phyloP scores from a whole-genome alignment of 2,113 vertebrate species.

The Spermophilus dauricus region DNA sequence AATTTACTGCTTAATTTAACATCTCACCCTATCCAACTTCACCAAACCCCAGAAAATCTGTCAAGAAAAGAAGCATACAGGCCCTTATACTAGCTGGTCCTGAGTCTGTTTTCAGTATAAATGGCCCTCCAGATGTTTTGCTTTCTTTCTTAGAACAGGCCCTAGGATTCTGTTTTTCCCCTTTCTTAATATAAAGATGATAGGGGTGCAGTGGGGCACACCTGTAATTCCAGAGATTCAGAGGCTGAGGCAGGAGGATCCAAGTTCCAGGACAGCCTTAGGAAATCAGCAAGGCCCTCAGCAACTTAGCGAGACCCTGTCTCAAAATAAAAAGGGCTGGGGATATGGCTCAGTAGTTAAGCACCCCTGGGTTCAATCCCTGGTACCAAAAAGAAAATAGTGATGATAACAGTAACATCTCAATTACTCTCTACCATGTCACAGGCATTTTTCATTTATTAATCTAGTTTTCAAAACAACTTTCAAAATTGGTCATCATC shows the following conservation, averaged over 20 bases:
- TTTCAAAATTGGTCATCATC: not conserved
- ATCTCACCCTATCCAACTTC: not conserved
- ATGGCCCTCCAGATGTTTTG: not conserved
- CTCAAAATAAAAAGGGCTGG: too few species aligned
- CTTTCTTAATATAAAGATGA: not conserved
- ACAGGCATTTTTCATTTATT: not conserved
- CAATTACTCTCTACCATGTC: not conserved
- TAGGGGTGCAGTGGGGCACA: not conserved
- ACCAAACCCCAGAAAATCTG: constrained; percentile 45
- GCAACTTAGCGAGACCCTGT: too few species aligned
- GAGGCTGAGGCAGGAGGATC: too few species aligned
- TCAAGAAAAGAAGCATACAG: not conserved
- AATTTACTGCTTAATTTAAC: constrained; percentile 13
- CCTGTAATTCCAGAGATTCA: too few species aligned
- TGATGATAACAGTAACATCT: not conserved
- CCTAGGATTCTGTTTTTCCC: not conserved
- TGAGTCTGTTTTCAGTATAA: not conserved
- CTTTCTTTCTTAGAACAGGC: not conserved
- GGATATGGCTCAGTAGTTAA: too few species aligned
- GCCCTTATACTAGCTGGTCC: not conserved
- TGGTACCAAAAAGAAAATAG: too few species aligned
- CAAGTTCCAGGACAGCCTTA: too few species aligned
- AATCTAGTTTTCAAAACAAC: constrained; percentile 39
- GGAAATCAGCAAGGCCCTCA: too few species aligned
- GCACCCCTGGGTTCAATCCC: too few species aligned